These are phyloP conservation scores for Piscicola geometra DNA, from an alignment of 2,888 invertebrate genomes.

Conservation along the genomic window DNA sequence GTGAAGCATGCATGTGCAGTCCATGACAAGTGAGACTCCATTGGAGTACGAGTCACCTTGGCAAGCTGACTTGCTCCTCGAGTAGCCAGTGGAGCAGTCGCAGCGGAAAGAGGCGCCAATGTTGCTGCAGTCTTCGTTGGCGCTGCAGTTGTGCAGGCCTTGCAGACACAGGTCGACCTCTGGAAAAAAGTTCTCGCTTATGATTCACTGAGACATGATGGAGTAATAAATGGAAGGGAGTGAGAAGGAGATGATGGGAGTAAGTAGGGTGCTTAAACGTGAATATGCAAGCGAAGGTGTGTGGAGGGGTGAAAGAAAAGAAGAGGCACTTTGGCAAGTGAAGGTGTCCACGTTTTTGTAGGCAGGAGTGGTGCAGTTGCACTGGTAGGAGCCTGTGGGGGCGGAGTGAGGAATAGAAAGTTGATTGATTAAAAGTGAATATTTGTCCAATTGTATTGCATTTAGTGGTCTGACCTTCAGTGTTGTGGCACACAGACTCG, in stretches of 20 bases:
- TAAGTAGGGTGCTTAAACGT: too few relatives aligned
- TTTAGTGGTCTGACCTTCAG: neutral
- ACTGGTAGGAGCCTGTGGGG: neutral
- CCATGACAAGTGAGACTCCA: too few relatives aligned
- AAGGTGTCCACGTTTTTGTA: too few relatives aligned
- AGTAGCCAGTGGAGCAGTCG: neutral
- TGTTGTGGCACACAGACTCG: neutral
- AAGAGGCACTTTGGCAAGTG: too few relatives aligned
- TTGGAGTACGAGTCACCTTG: neutral
- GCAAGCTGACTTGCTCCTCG: neutral
- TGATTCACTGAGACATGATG: neutral
- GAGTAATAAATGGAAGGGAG: too few relatives aligned
- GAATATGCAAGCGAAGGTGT: too few relatives aligned
- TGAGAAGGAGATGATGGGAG: too few relatives aligned
- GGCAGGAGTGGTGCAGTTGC: neutral
- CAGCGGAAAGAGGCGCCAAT: neutral
- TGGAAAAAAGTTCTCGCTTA: neutral
- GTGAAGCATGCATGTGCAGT: too few relatives aligned
- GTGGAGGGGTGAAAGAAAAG: too few relatives aligned
- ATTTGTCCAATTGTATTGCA: too few relatives aligned
- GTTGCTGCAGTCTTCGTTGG: neutral
- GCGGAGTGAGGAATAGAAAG: neutral
- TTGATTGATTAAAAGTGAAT: too few relatives aligned
- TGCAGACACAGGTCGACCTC: neutral
- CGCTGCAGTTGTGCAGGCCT: neutral